Evolutionary conservation across 2,888 invertebrate species (phyloP), one percentile per base, ranked within the genome.

Genomic region (Apotomis betuletana): DNA sequence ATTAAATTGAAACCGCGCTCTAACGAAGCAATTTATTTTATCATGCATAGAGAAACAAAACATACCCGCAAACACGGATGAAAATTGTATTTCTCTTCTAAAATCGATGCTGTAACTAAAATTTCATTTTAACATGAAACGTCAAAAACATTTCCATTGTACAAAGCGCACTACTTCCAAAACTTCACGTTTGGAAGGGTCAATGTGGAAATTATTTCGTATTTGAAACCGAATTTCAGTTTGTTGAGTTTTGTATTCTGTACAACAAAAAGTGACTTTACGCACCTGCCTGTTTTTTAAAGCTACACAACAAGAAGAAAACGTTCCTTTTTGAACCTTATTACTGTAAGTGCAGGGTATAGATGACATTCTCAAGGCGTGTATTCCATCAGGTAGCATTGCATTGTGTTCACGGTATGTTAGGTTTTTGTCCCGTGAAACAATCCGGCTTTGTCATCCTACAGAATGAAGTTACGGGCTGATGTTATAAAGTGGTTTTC

Each of bases 281-380:
- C 46, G n/a, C n/a, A n/a, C n/a, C 65, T 65, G 65, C 55, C 5
- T 65, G 27, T 65, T 65, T 46, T 65, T 27, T 46, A 65, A 44
- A 36, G 3, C 41, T 27, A 65, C 41, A 65, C 44, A 4, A 27
- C 9, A 36, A n/a, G n/a, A 10, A 27, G 27, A 9, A 46, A 57
- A 65, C 9, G 27, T 36, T 6, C 27, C 5, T 27, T 57, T 44
- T 46, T 46, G 55, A 46, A 57, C 55, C 9, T 57, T 57, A 55
- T 8, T n/a, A 8, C 15, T 46, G n/a, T 13, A 57, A 0, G 44
- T 13, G 12, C 55, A 65, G 27, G n/a, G 46, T 5, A 9, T 1
- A 27, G 12, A 27, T 27, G 27, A 8, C 6, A 27, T 8, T 12
- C 27, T 8, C 49, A 49, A n/a, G 15, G 52, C 52, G 27, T 44